Percentiles rank a stretch among this genome's conserved stretches.
Conservation (phyloP, 2,888 invertebrate species). For the Cabera pusaria region DNA sequence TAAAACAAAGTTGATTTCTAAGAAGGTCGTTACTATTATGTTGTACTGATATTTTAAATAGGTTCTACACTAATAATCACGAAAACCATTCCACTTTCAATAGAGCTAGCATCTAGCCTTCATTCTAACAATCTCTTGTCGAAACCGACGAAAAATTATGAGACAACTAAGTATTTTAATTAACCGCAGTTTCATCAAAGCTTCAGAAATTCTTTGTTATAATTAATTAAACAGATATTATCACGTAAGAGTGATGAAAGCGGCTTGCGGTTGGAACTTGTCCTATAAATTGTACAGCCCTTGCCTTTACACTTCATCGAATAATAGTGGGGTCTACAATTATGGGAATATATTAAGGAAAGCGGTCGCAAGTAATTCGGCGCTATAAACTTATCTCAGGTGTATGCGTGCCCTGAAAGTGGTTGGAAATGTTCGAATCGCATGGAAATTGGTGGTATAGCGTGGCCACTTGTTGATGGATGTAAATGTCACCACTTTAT, state of each 20-base stretch:
- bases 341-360: constrained; percentile 61
- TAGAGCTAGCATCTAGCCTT: constrained; percentile 14
- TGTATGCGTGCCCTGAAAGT: constrained; percentile 49
- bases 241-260: constrained; percentile 49
- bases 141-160: constrained; percentile 39
- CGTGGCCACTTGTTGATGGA: no score
- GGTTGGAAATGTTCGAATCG: no score
- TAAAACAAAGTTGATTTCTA: no score
- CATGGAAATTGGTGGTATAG: no score
- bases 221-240: constrained; percentile 64
- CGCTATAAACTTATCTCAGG: constrained; percentile 68
- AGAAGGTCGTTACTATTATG: no score
- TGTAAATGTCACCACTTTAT: no score
- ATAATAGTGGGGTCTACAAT: constrained; percentile 71
- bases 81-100: constrained; percentile 13
- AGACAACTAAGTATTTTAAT: constrained; percentile 46
- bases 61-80: constrained; percentile 6
- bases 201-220: constrained; percentile 38
- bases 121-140: constrained; percentile 26
- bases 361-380: constrained; percentile 52
- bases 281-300: constrained; percentile 59
- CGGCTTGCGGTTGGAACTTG: constrained; percentile 56
- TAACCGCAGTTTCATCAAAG: constrained; percentile 36
- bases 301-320: constrained; percentile 74
- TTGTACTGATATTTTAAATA: no score